Conservation (phyloP, 2,113 vertebrate genomes). For the Collichthys lucidus region DNA sequence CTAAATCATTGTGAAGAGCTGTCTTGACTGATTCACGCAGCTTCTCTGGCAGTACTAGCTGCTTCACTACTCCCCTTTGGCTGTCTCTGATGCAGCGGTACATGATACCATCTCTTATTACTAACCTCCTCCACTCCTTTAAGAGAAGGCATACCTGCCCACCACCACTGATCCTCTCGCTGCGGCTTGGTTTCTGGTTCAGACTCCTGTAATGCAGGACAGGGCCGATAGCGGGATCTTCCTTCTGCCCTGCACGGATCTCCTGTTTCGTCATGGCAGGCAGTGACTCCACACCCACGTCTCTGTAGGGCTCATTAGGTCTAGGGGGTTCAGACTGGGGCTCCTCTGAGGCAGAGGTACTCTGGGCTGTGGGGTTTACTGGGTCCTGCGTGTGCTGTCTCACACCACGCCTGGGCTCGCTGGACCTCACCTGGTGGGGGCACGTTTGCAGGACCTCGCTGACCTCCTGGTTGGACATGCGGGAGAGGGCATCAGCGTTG, state of each 20-base stretch:
- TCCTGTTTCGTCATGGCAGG: constrained; percentile 31
- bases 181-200: constrained; percentile 2
- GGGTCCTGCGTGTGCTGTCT: too few relatives aligned
- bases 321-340: neutral
- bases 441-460: neutral
- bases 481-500: neutral
- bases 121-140: constrained; percentile 41
- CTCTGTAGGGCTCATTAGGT: neutral
- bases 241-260: constrained; percentile 1
- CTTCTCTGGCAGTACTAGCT: neutral
- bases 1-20: constrained; percentile 27
- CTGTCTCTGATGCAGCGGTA: neutral
- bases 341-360: neutral
- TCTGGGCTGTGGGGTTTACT: too few relatives aligned
- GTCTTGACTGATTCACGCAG: neutral
- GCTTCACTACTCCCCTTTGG: neutral
- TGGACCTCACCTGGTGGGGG: neutral
- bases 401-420: neutral
- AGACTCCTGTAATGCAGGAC: neutral
- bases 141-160: constrained; percentile 6
- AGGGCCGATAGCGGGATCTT: neutral
- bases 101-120: constrained; percentile 22
- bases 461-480: neutral
- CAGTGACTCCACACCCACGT: neutral
- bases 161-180: neutral